phyloP scores from a whole-genome alignment of 2,113 vertebrate genomes.

The Callithrix jacchus region DNA sequence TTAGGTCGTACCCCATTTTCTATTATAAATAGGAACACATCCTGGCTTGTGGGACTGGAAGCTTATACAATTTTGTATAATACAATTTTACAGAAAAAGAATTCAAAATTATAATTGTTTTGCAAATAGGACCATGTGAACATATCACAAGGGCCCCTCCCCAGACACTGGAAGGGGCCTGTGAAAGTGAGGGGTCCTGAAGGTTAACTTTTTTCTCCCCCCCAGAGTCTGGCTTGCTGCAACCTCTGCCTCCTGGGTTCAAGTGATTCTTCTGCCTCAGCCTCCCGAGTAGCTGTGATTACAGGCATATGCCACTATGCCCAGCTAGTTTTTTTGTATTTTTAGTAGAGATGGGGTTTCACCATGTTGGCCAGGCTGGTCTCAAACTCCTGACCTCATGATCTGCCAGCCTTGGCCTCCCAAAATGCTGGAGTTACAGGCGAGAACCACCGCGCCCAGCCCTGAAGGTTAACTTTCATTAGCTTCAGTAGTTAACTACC shows the following conservation, averaged over 20 bases:
- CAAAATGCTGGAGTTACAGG: too few relatives aligned
- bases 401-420: too few relatives aligned
- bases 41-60: background rate
- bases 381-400: too few relatives aligned
- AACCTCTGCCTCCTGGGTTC: too few relatives aligned
- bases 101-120: constrained; percentile 22
- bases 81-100: background rate
- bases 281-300: too few relatives aligned
- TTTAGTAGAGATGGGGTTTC: too few relatives aligned
- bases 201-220: background rate
- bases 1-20: background rate
- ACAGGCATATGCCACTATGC: too few relatives aligned
- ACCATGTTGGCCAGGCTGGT: too few relatives aligned
- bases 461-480: background rate
- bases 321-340: too few relatives aligned
- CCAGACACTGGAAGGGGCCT: background rate
- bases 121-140: background rate
- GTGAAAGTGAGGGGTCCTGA: background rate
- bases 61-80: background rate
- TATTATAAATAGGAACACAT: background rate
- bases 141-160: background rate
- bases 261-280: too few relatives aligned
- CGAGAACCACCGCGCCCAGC: too few relatives aligned
- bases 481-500: background rate
- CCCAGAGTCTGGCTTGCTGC: too few relatives aligned